Evolutionary conservation across 2,113 vertebrate species (phyloP).

Genomic region (Candoia aspera): DNA sequence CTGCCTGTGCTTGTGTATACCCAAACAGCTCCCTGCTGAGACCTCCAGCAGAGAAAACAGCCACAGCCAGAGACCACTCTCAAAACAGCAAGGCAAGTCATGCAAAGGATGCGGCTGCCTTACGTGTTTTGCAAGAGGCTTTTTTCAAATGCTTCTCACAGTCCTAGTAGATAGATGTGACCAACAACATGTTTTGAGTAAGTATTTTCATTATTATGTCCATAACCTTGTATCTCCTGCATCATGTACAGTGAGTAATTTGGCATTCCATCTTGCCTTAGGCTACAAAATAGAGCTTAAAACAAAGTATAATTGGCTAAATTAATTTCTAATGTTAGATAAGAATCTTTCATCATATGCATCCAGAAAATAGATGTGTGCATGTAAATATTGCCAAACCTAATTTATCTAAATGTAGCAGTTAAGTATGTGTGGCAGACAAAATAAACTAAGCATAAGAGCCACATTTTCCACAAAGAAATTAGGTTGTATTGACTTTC

Average conservation of each 20-base stretch:
- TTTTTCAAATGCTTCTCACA: background rate
- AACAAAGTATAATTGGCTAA: slow-evolving; percentile 26
- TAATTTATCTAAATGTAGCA: slow-evolving; percentile 7
- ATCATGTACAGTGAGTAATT: background rate
- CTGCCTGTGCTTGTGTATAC: background rate
- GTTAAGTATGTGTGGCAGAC: slow-evolving; percentile 38
- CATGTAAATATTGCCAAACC: slow-evolving; percentile 18
- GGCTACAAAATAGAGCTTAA: background rate
- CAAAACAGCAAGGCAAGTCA: background rate
- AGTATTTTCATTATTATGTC: background rate
- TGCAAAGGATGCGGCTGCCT: background rate
- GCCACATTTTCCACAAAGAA: slow-evolving; percentile 46
- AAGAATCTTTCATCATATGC: slow-evolving; percentile 36
- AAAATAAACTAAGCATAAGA: slow-evolving; percentile 49
- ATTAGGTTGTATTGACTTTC: slow-evolving; percentile 42
- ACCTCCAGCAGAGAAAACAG: background rate
- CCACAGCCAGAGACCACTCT: background rate
- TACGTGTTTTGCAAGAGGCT: background rate
- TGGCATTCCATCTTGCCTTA: background rate
- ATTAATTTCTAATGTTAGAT: slow-evolving; percentile 34
- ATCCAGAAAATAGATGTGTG: slow-evolving; percentile 19
- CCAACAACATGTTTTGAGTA: background rate
- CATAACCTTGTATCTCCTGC: background rate
- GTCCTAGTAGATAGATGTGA: background rate
- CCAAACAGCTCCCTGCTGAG: background rate